Conservation (phyloP, 2,113 vertebrate genomes). For the Furnarius figulus region DNA sequence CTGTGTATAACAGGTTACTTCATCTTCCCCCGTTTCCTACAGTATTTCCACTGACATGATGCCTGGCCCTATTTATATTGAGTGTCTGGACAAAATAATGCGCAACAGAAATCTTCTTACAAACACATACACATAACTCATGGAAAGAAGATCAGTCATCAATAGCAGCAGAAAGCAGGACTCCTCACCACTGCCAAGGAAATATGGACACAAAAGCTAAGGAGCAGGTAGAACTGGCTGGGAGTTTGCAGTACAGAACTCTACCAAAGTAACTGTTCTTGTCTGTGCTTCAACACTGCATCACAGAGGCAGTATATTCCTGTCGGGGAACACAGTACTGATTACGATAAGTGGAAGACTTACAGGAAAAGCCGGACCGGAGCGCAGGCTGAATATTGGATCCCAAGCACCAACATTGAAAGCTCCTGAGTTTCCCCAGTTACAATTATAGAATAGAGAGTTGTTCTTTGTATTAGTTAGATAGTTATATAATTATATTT, state of each 20-base stretch:
- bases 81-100: not conserved
- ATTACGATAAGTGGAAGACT: too few species aligned
- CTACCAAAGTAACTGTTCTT: accelerated
- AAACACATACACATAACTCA: not conserved
- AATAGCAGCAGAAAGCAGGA: not conserved
- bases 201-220: not conserved
- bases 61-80: not conserved
- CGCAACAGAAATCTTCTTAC: not conserved
- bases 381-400: too few species aligned
- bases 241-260: not conserved
- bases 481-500: too few species aligned
- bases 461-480: too few species aligned
- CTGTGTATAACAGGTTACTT: not conserved
- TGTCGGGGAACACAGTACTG: too few species aligned
- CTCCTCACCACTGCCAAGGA: not conserved
- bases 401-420: too few species aligned
- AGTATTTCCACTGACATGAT: not conserved
- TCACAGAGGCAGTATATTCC: not conserved
- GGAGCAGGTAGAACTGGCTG: not conserved
- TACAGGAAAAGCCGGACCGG: too few species aligned
- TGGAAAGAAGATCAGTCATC: not conserved
- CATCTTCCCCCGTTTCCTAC: not conserved
- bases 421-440: too few species aligned
- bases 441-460: too few species aligned
- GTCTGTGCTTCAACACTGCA: accelerated